Evolutionary conservation across 2,113 vertebrate species (phyloP).

Genomic region (Puntigrus tetrazona): DNA sequence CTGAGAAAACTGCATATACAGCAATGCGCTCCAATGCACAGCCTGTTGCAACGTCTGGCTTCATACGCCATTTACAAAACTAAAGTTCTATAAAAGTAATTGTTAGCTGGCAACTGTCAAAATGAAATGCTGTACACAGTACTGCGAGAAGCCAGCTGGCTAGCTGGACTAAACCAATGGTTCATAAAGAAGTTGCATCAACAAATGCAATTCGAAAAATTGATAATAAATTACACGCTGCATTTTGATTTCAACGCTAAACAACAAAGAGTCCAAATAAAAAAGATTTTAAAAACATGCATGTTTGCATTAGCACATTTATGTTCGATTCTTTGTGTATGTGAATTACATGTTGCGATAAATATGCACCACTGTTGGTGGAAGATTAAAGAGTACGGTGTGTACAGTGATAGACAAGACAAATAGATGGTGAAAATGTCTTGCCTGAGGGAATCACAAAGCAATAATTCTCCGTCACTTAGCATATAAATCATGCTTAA

Average conservation of each 20-base stretch:
- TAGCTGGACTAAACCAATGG: not conserved
- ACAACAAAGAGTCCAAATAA: not conserved
- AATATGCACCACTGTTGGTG: not conserved
- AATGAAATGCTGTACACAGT: not conserved
- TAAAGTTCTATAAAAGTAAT: not conserved
- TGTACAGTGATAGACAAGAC: not conserved
- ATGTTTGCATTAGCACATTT: not conserved
- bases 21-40: not conserved
- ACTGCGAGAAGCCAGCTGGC: not conserved
- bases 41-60: not conserved
- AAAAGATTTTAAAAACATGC: not conserved
- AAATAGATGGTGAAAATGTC: constrained; percentile 6
- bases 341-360: not conserved
- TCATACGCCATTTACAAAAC: not conserved
- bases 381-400: not conserved
- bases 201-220: not conserved
- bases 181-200: not conserved
- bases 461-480: constrained; percentile 28
- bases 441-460: constrained; percentile 31
- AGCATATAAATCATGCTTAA: constrained; percentile 47
- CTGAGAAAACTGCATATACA: not conserved
- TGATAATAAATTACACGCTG: not conserved
- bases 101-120: constrained; percentile 13
- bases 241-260: not conserved
- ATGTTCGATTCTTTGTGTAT: not conserved